Conservation (phyloP, 2,797 vertebrate genomes). For the Clangula hyemalis region DNA sequence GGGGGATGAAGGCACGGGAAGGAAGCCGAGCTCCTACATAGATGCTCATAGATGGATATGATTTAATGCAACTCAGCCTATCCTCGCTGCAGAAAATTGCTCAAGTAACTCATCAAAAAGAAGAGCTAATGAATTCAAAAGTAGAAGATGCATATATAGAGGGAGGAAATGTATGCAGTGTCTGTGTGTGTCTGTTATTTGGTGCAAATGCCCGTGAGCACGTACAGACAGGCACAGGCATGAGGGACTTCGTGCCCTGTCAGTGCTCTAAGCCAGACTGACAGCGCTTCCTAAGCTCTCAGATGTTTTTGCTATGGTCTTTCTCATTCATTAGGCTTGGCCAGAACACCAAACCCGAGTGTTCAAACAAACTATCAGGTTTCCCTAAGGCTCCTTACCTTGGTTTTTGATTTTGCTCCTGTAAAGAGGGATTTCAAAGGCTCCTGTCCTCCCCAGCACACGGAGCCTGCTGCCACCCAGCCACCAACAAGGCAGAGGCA, state of each 20-base stretch:
- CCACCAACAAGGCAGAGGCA: neutral
- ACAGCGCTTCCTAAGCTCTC: neutral
- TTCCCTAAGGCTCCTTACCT: neutral
- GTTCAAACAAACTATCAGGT: neutral
- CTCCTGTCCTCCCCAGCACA: neutral
- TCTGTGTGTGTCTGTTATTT: neutral
- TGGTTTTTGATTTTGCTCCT: neutral
- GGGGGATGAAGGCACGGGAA: neutral
- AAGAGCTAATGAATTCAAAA: neutral
- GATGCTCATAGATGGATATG: neutral
- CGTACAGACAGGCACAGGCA: neutral
- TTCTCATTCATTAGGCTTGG: neutral
- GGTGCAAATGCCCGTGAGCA: neutral
- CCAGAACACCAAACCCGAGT: neutral
- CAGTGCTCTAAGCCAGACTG: neutral
- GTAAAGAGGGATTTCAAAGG: neutral
- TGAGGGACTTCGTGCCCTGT: neutral
- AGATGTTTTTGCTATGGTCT: neutral
- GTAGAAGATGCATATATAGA: neutral
- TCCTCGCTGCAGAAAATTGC: neutral
- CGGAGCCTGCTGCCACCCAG: accelerated
- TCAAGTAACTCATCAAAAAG: neutral
- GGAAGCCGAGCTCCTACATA: neutral
- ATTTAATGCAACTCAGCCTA: neutral
- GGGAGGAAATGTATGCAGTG: neutral